Conservation (phyloP, 2,888 invertebrate species). For the Laspeyria flexula region DNA sequence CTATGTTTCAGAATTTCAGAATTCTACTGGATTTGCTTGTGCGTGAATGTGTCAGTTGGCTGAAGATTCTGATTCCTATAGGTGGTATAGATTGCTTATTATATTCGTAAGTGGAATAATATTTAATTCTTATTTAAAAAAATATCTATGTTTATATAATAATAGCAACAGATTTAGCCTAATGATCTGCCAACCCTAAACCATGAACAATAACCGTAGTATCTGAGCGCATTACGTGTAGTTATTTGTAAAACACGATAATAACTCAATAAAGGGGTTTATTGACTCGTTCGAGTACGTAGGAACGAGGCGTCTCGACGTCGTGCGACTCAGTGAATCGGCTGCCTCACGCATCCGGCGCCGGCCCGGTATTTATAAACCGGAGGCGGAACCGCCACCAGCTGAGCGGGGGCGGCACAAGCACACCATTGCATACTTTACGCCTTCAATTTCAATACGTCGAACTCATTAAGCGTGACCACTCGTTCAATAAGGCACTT, state of each 20-base stretch:
- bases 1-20: no score
- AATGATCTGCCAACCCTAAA: constrained; percentile 24
- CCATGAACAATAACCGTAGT: constrained; percentile 38
- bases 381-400: constrained; percentile 71
- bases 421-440: constrained; percentile 48
- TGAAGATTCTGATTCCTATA: no score
- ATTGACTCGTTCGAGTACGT: constrained; percentile 53
- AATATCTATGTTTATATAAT: background rate
- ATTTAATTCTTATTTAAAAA: background rate
- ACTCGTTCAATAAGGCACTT: constrained; percentile 30
- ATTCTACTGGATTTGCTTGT: no score
- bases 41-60: no score
- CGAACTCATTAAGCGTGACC: constrained; percentile 49
- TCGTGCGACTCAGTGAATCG: constrained; percentile 38
- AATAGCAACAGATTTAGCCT: background rate
- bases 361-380: constrained; percentile 79
- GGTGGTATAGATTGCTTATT: no score
- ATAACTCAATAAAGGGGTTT: constrained; percentile 67
- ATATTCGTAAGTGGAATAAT: no score
- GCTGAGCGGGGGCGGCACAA: constrained; percentile 64
- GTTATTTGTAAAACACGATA: constrained; percentile 63
- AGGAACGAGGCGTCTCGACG: constrained; percentile 46
- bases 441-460: constrained; percentile 55
- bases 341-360: constrained; percentile 73
- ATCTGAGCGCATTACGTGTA: constrained; percentile 44